These are phyloP conservation scores for Eueides isabella DNA, from an alignment of 1,140 invertebrate genomes.

Conservation along the genomic window DNA sequence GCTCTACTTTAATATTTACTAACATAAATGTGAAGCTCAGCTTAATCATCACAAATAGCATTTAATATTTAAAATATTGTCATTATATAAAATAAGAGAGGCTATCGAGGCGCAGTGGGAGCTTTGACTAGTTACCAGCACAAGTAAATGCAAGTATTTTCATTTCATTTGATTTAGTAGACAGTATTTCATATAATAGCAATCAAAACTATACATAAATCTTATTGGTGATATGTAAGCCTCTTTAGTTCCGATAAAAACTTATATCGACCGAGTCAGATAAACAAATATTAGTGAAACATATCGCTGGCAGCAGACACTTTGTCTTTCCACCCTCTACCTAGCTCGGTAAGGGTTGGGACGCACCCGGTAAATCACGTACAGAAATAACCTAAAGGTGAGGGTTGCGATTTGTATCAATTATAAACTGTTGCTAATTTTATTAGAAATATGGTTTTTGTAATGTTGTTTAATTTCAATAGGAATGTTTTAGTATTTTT, in stretches of 20 bases:
- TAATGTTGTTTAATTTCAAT: too few species aligned
- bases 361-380: constrained; percentile 22
- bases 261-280: constrained; percentile 19
- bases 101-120: too few species aligned
- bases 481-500: background rate
- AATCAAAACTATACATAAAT: background rate
- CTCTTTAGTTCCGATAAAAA: constrained; percentile 16
- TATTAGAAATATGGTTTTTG: too few species aligned
- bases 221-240: background rate
- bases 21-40: too few species aligned
- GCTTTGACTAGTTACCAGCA: too few species aligned
- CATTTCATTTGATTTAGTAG: too few species aligned
- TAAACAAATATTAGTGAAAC: constrained; percentile 32
- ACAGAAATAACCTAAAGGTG: background rate
- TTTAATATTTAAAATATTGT: too few species aligned
- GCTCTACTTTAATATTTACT: too few species aligned
- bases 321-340: constrained; percentile 33
- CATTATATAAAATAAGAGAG: too few species aligned
- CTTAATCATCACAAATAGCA: too few species aligned
- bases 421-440: background rate
- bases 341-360: constrained; percentile 14
- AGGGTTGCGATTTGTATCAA: background rate
- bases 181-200: background rate
- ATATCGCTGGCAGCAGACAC: constrained; percentile 36
- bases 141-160: too few species aligned